Evolutionary conservation across 2,888 invertebrate genomes (phyloP).

Genomic region (Nomada fabriciana): DNA sequence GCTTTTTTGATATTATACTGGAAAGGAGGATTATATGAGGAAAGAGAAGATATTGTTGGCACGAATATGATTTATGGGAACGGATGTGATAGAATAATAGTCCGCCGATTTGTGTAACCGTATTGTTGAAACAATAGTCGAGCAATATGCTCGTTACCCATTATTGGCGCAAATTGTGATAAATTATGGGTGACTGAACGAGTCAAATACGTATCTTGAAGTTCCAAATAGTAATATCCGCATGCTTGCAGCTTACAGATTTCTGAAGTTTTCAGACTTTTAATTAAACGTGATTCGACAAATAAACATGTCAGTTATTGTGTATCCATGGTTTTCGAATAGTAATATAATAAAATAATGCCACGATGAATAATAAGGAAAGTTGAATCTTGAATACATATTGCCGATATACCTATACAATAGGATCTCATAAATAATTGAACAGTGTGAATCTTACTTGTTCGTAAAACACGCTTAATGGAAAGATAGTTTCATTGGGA

Average conservation of each 20-base stretch:
- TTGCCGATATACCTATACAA: not conserved
- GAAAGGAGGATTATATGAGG: not conserved
- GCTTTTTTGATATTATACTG: too few relatives aligned
- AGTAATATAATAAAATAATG: not conserved
- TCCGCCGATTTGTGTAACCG: not conserved
- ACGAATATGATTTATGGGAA: not conserved
- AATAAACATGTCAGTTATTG: not conserved
- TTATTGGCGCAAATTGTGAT: not conserved
- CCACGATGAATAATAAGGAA: not conserved
- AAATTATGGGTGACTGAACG: not conserved
- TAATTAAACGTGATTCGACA: not conserved
- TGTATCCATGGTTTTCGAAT: not conserved
- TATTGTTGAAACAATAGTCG: not conserved
- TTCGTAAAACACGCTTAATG: not conserved
- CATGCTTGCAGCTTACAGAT: not conserved
- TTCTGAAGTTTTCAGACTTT: not conserved
- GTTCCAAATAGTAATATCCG: not conserved
- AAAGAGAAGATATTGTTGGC: too few relatives aligned
- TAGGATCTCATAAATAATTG: not conserved
- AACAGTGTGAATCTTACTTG: not conserved
- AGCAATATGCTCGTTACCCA: slow-evolving; percentile 6
- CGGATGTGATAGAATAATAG: not conserved
- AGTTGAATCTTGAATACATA: not conserved
- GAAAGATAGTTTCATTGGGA: not conserved
- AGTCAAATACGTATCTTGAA: slow-evolving; percentile 1